phyloP scores from a whole-genome alignment of 2,888 invertebrate species.

The Tuberolachnus salignus region DNA sequence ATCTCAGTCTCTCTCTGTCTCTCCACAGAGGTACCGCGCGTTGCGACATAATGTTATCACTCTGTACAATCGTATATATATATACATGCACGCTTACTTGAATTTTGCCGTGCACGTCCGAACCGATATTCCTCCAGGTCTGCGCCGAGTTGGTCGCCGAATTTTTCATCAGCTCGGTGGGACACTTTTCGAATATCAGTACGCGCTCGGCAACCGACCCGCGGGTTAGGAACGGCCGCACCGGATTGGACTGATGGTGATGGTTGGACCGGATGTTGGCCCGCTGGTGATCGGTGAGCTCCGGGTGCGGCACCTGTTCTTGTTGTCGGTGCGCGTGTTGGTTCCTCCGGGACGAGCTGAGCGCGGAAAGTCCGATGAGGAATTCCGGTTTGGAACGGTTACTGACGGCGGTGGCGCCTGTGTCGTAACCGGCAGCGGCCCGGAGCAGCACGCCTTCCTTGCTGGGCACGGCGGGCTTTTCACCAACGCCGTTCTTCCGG shows the following conservation, averaged over 20 bases:
- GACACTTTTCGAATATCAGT: slow-evolving; percentile 88
- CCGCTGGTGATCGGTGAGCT: slow-evolving; percentile 69
- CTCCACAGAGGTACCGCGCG: too few species aligned
- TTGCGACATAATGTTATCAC: too few species aligned
- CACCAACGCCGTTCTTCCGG: slow-evolving; percentile 22
- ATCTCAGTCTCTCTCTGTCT: too few species aligned
- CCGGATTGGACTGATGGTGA: slow-evolving; percentile 66
- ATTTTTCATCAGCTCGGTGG: slow-evolving; percentile 76
- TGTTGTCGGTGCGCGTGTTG: slow-evolving; percentile 34
- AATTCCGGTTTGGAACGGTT: slow-evolving; percentile 42
- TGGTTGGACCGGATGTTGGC: slow-evolving; percentile 58
- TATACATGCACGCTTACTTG: slow-evolving; percentile 65
- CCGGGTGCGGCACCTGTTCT: slow-evolving; percentile 70
- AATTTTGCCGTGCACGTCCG: slow-evolving; percentile 64
- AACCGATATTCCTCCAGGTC: slow-evolving; percentile 63
- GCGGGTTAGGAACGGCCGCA: slow-evolving; percentile 82
- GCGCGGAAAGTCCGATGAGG: slow-evolving; percentile 49
- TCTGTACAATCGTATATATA: background rate
- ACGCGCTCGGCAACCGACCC: slow-evolving; percentile 91
- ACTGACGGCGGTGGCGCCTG: background rate
- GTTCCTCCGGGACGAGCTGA: slow-evolving; percentile 46
- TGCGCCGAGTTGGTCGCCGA: slow-evolving; percentile 63
- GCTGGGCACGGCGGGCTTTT: slow-evolving; percentile 39
- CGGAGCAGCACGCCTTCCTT: slow-evolving; percentile 57
- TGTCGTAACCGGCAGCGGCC: slow-evolving; percentile 28